Evolutionary conservation across 2,888 invertebrate genomes (phyloP), one percentile per base, ranked within the genome.

Genomic region (Tribolium freemani): DNA sequence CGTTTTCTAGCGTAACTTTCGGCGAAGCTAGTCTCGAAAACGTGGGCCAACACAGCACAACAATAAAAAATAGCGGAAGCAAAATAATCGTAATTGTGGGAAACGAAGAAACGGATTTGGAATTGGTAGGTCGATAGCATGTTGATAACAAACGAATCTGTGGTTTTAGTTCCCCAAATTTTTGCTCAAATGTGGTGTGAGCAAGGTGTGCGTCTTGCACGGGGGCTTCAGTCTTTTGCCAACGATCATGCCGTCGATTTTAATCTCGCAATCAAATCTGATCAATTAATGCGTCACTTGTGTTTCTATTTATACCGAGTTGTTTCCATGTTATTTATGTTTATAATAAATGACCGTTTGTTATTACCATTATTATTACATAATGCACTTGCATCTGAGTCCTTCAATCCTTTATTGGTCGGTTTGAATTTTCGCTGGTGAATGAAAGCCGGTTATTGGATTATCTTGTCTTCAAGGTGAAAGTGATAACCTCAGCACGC

Each of bases 211-310:
- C 84, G 91, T 94, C 9, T 89, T 98, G 9, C 96, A 97, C 87
- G 94, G 94, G 67, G 97, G 97, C 51, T 93, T 96, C 79, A 90
- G 94, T 76, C 91, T 93, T n/a, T 88, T 97, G 56, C 88, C 90
- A 72, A 87, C 91, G 2, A 90, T 92, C 75, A 88, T 91, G 63
- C 92, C 93, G 0, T 91, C 91, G 3, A 85, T 92, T 26, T 80
- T 86, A 72, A 77, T 82, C 8, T 38, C 16, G 9, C 9, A 11
- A 21, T 38, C 20, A 5, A 26, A 54, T 54, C 13, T 54, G 11
- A 54, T 16, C 26, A 46, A 26, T 30, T 56, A 56, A 31, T 10
- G 10, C 9, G 31, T 38, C 6, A 38, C 8, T 8, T 38, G 38
- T 9, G 8, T 38, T 54, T 31, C n/a, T 30, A 56, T 31, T 21